These are phyloP conservation scores for Nowickia ferox DNA, from an alignment of 2,888 invertebrate species.

Conservation along the genomic window DNA sequence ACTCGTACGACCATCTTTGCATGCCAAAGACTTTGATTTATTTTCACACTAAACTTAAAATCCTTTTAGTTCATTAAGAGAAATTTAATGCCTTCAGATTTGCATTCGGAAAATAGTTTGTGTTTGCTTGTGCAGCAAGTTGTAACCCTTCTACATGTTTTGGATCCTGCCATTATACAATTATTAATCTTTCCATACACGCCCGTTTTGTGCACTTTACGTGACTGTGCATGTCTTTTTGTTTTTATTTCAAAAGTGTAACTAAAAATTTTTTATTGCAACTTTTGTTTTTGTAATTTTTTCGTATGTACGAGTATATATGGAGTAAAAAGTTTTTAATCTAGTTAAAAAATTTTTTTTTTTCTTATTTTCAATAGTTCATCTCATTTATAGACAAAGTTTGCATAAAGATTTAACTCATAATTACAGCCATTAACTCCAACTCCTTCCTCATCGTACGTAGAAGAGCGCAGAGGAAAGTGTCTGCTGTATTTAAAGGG, in stretches of 20 bases:
- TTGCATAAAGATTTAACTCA: slow-evolving; percentile 75
- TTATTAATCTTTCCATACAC: slow-evolving; percentile 59
- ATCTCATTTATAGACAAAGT: slow-evolving; percentile 72
- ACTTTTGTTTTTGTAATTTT: slow-evolving; percentile 24
- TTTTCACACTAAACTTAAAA: slow-evolving; percentile 57
- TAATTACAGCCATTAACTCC: slow-evolving; percentile 77
- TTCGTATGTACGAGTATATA: slow-evolving; percentile 2
- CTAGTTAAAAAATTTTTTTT: slow-evolving; percentile 42
- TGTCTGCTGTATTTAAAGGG: slow-evolving; percentile 33
- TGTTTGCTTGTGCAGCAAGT: neutral
- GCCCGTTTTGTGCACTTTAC: slow-evolving; percentile 59
- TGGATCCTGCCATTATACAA: neutral
- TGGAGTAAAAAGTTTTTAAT: slow-evolving; percentile 60
- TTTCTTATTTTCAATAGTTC: slow-evolving; percentile 57
- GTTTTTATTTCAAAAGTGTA: slow-evolving; percentile 27
- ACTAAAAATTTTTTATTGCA: slow-evolving; percentile 20
- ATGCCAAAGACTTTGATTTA: slow-evolving; percentile 59
- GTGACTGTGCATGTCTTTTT: slow-evolving; percentile 66
- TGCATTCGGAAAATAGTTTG: slow-evolving; percentile 19
- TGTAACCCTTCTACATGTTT: slow-evolving; percentile 14
- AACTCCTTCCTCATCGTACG: slow-evolving; percentile 44
- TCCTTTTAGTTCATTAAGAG: slow-evolving; percentile 59
- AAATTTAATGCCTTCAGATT: slow-evolving; percentile 30
- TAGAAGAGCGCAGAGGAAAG: slow-evolving; percentile 8
- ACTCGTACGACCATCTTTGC: slow-evolving; percentile 4